phyloP scores from a whole-genome alignment of 2,888 invertebrate genomes.

The Aquatica leii region DNA sequence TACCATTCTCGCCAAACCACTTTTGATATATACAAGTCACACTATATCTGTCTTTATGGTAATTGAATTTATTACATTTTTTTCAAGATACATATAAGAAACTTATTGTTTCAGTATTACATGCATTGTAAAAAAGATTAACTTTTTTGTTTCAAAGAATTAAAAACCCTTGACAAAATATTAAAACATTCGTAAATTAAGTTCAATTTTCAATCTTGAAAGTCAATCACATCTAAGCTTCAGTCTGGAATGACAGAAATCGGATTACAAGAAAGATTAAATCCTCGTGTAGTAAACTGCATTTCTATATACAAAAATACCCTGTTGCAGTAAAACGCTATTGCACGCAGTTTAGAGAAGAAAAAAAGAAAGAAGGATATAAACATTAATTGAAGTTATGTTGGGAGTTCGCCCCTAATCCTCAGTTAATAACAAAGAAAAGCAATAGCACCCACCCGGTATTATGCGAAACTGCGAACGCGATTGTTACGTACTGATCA shows the following conservation, averaged over 20 bases:
- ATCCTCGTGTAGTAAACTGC: constrained; percentile 28
- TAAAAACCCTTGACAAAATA: constrained; percentile 11
- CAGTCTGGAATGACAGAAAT: constrained; percentile 42
- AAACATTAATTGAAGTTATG: constrained; percentile 48
- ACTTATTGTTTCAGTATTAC: too few species aligned
- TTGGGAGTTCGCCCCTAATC: constrained; percentile 42
- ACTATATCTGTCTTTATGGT: too few species aligned
- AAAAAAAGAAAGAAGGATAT: constrained; percentile 43
- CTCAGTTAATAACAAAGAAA: constrained; percentile 47
- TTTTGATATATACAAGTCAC: too few species aligned
- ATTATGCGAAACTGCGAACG: constrained; percentile 48
- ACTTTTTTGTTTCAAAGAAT: too few species aligned
- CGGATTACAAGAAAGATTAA: constrained; percentile 40
- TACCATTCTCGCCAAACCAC: not conserved
- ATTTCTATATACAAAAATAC: constrained; percentile 22
- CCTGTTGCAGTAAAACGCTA: constrained; percentile 19
- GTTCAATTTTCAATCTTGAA: constrained; percentile 18
- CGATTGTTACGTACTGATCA: constrained; percentile 61
- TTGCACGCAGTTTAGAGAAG: constrained; percentile 31
- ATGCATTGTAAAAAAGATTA: too few species aligned
- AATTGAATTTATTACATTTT: too few species aligned
- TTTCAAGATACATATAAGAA: too few species aligned
- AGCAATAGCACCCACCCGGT: constrained; percentile 38
- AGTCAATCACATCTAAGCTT: constrained; percentile 39
- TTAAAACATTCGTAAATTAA: not conserved